Conservation (phyloP, 2,888 invertebrate species). For the Agrotis puta region DNA sequence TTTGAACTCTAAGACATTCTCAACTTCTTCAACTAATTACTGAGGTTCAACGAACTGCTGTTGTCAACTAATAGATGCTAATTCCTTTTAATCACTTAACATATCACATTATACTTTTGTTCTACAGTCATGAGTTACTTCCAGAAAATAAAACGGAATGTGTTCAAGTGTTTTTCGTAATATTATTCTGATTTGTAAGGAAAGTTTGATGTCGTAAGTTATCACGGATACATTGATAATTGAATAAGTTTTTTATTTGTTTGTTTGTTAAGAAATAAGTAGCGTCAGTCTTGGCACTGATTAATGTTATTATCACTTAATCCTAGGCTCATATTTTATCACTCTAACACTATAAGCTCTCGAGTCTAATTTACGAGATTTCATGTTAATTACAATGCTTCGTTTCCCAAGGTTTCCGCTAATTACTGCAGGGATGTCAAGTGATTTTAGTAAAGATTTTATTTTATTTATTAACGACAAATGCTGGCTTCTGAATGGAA, state of each 20-base stretch:
- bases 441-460: no score
- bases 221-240: constrained; percentile 36
- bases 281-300: background rate
- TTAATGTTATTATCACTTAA: constrained; percentile 1
- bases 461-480: background rate
- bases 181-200: constrained; percentile 42
- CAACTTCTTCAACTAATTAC: constrained; percentile 43
- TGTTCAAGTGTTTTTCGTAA: constrained; percentile 21
- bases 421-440: background rate
- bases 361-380: background rate
- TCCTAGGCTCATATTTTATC: background rate
- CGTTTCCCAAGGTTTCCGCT: background rate
- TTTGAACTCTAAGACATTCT: constrained; percentile 33
- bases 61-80: constrained; percentile 38
- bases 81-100: constrained; percentile 57
- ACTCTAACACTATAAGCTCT: background rate
- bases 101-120: constrained; percentile 38
- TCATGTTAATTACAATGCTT: background rate
- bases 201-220: constrained; percentile 38
- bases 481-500: background rate
- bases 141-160: constrained; percentile 20
- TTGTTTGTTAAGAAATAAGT: constrained; percentile 29
- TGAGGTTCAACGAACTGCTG: constrained; percentile 48
- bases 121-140: constrained; percentile 40
- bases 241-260: constrained; percentile 19